Base-by-base conservation (phyloP, 2,888 invertebrate genomes). In the Choristoneura rosaceana region DNA sequence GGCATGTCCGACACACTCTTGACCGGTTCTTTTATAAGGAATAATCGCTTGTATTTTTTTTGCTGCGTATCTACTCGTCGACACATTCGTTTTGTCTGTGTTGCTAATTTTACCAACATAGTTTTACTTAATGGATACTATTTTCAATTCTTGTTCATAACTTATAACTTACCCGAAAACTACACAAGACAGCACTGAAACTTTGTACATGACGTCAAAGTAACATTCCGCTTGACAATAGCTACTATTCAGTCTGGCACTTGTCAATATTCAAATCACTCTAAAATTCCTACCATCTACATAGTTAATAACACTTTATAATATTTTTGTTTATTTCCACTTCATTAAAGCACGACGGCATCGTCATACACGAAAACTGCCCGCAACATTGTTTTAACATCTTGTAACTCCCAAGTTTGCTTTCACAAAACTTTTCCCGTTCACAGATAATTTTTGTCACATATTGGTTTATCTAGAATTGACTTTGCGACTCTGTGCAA, bases 401-500 rank as follows among this genome's bases (percentile, higher is more conserved):
- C 9, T 52, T 25, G 14, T 14, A 66, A 55, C 65, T 25, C 59
- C 12, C 8, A 5, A 33, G 8, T 34, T n/a, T 3, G 8, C 55
- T 34, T 64, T 64, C 64, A 50, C 47, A 34, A 9, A 34, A 64
- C 63, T 64, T 50, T 64, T 64, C 34, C 14, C 63, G 33, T 47
- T 8, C n/a, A 47, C 63, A 33, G 14, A 34, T 47, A 33, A 63
- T 45, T 63, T n/a, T 47, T 33, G 45, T 63, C 33, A 55, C 38
- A 61, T 68, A 15, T 58, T 41, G 14, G n/a, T 15, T 55, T 38
- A 43, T 64, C 69, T 73, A 50, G 50, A 15, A 59, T 76, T 60
- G 47, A 69, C 69, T 76, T 74, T 74, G 63, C 74, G 74, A 74
- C 67, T 74, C 71, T 75, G 25, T 73, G 33, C 78, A 76, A 78